Evolutionary conservation across 2,797 vertebrate species (phyloP), one percentile per base, ranked within the genome.

Genomic region (Ateles fusciceps): DNA sequence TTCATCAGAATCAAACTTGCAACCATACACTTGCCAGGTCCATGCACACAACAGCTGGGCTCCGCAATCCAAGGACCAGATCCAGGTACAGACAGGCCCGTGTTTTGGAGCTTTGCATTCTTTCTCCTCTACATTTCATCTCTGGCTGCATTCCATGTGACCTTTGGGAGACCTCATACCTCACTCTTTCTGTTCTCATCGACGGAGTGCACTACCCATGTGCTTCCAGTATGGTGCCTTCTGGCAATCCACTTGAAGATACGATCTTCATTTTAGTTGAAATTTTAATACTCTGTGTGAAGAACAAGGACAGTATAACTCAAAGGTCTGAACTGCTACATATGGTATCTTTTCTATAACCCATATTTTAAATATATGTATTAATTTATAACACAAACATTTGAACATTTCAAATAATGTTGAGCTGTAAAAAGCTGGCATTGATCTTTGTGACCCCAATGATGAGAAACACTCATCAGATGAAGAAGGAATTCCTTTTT

Each of bases 131-230:
- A 0, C 19, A 10, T 59, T 80, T 72, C 48, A 0, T 55, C 80
- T 81, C 85, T 36, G 52, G 21, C 36, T 5, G 7, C 5, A 3
- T 64, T 59, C 78, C 72, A 2, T 0, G 0, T 15, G 75, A 59
- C 28, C 50, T 79, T 19, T 2, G 0, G 68, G 61, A 57, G 78
- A 9, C 59, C 42, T 59, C 42, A 9, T 57, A 74, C 14, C 48
- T 86, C 3, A 0, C n/a, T 75, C 52, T 84, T 72, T 71, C n/a
- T 26, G 33, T 83, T 74, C 74, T 79, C 48, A 0, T 75, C 12
- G 26, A 11, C 2, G 12, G 30, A 28, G 9, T 0, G 1, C 0
- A 7, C 4, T 28, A 5, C 3, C 14, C 5, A 0, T 5, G 15
- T 26, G 42, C 83, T 21, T 0, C 68, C 64, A 84, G 57, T n/a